Conservation (phyloP, 2,113 vertebrate genomes). For the Suncus etruscus region DNA sequence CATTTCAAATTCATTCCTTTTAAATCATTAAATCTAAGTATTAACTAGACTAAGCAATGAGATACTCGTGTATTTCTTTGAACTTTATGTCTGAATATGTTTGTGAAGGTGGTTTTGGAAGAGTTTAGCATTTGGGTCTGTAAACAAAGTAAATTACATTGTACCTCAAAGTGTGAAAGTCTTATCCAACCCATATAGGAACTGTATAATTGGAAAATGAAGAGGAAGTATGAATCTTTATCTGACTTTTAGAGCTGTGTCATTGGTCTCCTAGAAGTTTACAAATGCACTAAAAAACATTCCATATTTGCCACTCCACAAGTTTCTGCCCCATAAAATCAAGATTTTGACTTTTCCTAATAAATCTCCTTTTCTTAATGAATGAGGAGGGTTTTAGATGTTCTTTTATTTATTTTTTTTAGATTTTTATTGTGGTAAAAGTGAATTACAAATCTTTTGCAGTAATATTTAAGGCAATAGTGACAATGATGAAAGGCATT, state of each 20-base stretch:
- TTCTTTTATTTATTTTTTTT: too few species aligned
- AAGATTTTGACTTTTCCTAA: too few species aligned
- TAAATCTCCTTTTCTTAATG: too few species aligned
- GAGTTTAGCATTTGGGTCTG: not conserved
- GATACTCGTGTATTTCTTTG: not conserved
- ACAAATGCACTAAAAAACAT: too few species aligned
- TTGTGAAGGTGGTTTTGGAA: not conserved
- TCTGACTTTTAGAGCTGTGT: not conserved
- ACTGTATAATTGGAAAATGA: not conserved
- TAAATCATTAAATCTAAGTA: not conserved
- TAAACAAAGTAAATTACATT: not conserved
- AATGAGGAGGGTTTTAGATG: too few species aligned
- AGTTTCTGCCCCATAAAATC: too few species aligned
- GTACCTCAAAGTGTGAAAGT: not conserved
- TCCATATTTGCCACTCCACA: too few species aligned
- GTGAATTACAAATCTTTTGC: too few species aligned
- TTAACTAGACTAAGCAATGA: not conserved
- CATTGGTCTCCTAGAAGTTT: too few species aligned
- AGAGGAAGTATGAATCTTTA: not conserved
- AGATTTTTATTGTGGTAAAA: too few species aligned
- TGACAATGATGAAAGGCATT: too few species aligned
- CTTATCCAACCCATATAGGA: not conserved
- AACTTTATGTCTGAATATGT: not conserved
- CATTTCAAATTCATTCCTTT: not conserved
- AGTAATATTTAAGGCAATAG: too few species aligned